These are phyloP conservation scores for Cephalopachus bancanus DNA, from an alignment of 2,797 vertebrate genomes.

Conservation along the genomic window DNA sequence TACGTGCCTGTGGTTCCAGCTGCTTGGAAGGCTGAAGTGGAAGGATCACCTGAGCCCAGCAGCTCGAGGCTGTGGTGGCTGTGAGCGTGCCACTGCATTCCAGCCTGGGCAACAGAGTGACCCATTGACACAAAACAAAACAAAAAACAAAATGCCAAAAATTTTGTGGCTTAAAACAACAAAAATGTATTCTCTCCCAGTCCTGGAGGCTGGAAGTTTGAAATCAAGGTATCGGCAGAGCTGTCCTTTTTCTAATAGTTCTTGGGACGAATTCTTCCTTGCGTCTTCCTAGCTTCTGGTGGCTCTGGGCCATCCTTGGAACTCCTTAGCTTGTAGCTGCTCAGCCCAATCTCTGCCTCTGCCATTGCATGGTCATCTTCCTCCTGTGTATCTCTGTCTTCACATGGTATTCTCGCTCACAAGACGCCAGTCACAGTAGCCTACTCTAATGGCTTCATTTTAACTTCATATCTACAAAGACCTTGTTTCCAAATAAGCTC, in stretches of 20 bases:
- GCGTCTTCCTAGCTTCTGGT: background rate
- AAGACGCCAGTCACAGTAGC: background rate
- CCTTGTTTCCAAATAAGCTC: background rate
- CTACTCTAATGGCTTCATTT: background rate
- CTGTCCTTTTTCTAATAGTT: background rate
- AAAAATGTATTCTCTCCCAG: background rate
- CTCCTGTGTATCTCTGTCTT: background rate
- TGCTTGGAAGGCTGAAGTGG: too few species aligned
- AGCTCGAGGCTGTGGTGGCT: too few species aligned
- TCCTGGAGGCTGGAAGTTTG: background rate
- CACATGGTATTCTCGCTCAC: background rate
- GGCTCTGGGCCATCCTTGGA: rapidly evolving
- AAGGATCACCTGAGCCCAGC: too few species aligned
- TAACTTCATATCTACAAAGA: constrained; percentile 4
- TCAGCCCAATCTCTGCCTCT: background rate
- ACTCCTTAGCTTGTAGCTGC: background rate
- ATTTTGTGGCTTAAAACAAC: background rate
- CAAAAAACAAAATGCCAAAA: background rate
- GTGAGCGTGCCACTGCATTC: too few species aligned
- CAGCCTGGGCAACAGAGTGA: too few species aligned
- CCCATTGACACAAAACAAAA: too few species aligned
- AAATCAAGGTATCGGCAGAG: background rate
- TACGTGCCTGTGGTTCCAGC: too few species aligned
- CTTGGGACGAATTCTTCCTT: background rate
- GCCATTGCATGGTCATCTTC: background rate